A percentile compares a stretch with the other conserved stretches of the same genome.
Evolutionary conservation across 35 echinoderm and acorn worm species (phyloP).

Genomic region (Lytechinus pictus): DNA sequence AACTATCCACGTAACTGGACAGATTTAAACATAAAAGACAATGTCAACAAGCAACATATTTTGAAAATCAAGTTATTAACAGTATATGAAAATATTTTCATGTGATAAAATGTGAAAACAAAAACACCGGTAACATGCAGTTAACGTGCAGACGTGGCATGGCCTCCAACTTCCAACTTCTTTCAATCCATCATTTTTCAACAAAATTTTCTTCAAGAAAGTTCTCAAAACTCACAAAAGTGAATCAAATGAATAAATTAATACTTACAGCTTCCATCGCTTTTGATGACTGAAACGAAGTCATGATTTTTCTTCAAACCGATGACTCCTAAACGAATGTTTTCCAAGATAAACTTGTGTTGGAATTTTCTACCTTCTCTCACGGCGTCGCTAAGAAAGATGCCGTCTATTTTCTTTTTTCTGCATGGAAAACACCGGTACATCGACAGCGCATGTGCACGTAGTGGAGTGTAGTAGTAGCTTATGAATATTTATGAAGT

Average conservation of each 20-base stretch:
- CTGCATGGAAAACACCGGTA: background rate
- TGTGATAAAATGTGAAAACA: background rate
- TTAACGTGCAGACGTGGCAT: background rate
- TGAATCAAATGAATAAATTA: background rate
- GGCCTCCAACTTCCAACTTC: background rate
- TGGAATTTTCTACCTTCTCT: background rate
- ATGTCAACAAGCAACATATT: too few relatives aligned
- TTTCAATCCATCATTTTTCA: background rate
- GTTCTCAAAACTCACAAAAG: background rate
- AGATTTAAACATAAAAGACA: too few relatives aligned
- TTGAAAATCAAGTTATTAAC: background rate
- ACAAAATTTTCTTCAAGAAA: background rate
- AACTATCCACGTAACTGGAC: too few relatives aligned
- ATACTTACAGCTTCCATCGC: background rate
- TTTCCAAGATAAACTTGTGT: background rate
- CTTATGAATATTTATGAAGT: background rate
- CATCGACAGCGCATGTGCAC: background rate
- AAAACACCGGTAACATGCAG: background rate
- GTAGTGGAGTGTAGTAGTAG: background rate
- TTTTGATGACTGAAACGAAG: background rate
- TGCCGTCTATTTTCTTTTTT: background rate
- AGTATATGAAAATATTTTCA: background rate
- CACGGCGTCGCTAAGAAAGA: background rate
- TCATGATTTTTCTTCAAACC: background rate
- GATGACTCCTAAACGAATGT: background rate